Evolutionary conservation across 2,888 invertebrate genomes (phyloP), one percentile per base, ranked within the genome.

Genomic region (Synergus gifuensis): DNA sequence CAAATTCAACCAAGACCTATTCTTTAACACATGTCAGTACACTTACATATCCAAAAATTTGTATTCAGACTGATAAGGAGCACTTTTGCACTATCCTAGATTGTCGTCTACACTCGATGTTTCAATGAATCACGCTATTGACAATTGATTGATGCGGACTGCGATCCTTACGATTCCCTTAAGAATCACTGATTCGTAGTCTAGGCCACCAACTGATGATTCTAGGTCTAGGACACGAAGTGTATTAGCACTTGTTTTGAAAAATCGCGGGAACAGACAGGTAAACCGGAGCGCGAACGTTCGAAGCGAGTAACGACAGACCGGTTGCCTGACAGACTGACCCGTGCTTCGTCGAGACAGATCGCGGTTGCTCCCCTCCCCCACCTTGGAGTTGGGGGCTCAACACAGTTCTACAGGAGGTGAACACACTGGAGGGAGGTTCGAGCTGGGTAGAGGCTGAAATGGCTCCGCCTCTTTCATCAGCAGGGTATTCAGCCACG

Each of bases 301-400:
- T 81, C 79, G 78, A 82, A 80, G 69, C 85, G 83, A 85, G 82
- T 86, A 87, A 87, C 89, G 88, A 90, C 89, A 90, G 90, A 91
- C 91, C 91, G 90, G 91, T 90, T 90, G 91, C 89, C 90, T 90
- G 91, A 91, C 90, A 91, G 92, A 92, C 92, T 91, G 92, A 91
- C 91, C 91, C 90, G 89, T 89, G 89, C 89, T 88, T 88, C 88
- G 86, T 88, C 88, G 89, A 89, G 88, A 90, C 89, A 90, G 88
- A 89, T 90, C 88, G 89, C 89, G 89, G 86, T 89, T 88, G 84
- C 87, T 86, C 88, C 89, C 89, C 88, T 89, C 87, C 88, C 86
- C 83, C 82, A 73, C 76, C 40, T 62, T 63, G 22, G 44, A 58
- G 79, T 79, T 28, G 54, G n/a, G 36, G 64, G 63, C 63, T 66